Conservation (phyloP, 2,888 invertebrate species). For the Autographa pulchrina region DNA sequence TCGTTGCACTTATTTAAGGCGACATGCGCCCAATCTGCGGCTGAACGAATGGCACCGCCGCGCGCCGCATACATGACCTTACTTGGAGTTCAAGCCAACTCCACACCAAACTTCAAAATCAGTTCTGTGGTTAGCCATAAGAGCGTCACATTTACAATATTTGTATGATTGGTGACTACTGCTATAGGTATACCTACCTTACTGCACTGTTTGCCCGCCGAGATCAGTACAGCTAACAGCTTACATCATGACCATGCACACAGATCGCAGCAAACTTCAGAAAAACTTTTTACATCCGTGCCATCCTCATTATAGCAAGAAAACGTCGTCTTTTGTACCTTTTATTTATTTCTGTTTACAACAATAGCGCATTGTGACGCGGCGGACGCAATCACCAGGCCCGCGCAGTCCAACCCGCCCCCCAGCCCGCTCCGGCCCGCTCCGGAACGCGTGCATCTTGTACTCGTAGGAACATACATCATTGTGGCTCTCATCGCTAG, state of each 20-base stretch:
- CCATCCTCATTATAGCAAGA: constrained; percentile 55
- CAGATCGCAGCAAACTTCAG: constrained; percentile 28
- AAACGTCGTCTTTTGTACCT: constrained; percentile 56
- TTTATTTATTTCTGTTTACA: constrained; percentile 54
- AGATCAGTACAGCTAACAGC: background rate
- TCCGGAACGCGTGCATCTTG: background rate
- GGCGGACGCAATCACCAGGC: constrained; percentile 54
- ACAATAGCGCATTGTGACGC: constrained; percentile 63
- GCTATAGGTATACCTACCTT: no score
- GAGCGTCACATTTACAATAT: no score
- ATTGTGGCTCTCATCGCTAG: no score
- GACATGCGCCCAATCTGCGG: background rate
- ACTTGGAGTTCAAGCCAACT: no score
- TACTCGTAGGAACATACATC: no score
- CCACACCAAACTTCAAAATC: background rate
- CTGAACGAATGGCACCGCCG: background rate
- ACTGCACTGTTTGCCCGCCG: no score
- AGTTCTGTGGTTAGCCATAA: background rate
- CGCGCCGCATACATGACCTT: background rate
- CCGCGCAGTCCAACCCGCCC: background rate
- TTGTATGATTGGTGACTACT: no score
- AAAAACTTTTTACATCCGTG: constrained; percentile 45
- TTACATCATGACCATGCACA: constrained; percentile 3
- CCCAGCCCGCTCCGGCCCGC: background rate
- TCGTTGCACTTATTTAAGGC: background rate